phyloP scores from a whole-genome alignment of 30 jellyfish, hydroid and myxozoan genomes.

The Clytia hemisphaerica region DNA sequence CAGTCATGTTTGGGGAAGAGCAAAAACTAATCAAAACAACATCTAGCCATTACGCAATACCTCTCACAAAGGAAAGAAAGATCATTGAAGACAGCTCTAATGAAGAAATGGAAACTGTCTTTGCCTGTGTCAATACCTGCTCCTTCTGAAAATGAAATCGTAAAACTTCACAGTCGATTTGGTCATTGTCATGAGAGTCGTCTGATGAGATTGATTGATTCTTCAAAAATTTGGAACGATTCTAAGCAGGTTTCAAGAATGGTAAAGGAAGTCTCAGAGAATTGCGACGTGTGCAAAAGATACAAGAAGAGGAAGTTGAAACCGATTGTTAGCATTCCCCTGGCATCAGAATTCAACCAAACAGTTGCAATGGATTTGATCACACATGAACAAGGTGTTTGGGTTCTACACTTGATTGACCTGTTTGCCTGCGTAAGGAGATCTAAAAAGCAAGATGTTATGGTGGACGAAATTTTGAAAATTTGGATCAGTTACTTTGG shows the following conservation, averaged over 20 bases:
- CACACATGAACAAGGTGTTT: background rate
- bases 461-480: too few species aligned
- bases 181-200: constrained; percentile 18
- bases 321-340: constrained; percentile 35
- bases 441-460: too few species aligned
- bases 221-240: too few species aligned
- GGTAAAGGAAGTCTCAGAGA: background rate
- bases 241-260: too few species aligned
- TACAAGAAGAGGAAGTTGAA: constrained; percentile 14
- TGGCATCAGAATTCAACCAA: constrained; percentile 33
- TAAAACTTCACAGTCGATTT: constrained; percentile 14
- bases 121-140: too few species aligned
- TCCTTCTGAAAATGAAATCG: too few species aligned
- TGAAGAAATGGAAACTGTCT: too few species aligned
- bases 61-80: constrained; percentile 1
- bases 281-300: constrained; percentile 17
- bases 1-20: constrained; percentile 24
- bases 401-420: constrained; percentile 29
- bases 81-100: too few species aligned
- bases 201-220: too few species aligned
- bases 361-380: constrained; percentile 52
- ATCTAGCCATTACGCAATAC: constrained; percentile 32
- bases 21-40: constrained; percentile 10
- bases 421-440: too few species aligned
- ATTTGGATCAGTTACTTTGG: too few species aligned